Base-by-base conservation (phyloP, 1,140 invertebrate species). In the Brachionus paranguensis region DNA sequence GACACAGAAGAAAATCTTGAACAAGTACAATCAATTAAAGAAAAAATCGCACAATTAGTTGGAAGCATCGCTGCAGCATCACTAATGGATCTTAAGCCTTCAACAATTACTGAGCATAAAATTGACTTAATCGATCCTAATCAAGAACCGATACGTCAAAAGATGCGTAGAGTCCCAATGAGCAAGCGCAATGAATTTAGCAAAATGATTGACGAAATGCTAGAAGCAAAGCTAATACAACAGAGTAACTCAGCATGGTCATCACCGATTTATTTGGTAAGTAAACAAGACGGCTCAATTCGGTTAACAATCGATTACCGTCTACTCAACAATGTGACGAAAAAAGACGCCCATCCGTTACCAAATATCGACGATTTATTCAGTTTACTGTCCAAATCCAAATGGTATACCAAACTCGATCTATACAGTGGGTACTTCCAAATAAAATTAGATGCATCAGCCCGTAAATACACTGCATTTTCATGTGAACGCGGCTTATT, bases 221-320 rank as follows among this genome's bases (percentile, higher is more conserved):
- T 79, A 14, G 47, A 86, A 43, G 37, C 65, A 45, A 84, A 53
- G 41, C 78, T 86, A 8, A 86, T 86, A 70, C 60, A 84, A 85
- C 83, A 43, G 5, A 37, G 47, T 29, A 2, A 47, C 11, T 55
- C 70, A 17, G 11, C 45, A 14, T 76, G 72, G 72, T 20, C 37
- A n/a, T 76, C 72, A 76, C 72, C 72, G 17, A 6, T 76, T 41
- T 20, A 29, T 24, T 41, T 76, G 14, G 72, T 76, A 20, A 41
- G 45, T n/a, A 79, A 79, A 45, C 24, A 6, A 60, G 53, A 33
- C 33, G 76, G 76, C 12, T n/a, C n/a, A 24, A 65, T 60, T 17
- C 5, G 85, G 29, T 6, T 85, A 1, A 43, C 33, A 41, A 29
- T 81, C 5, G 78, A 81, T 20, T 81, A 81, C 14, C 29, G 78